Evolutionary conservation across 2,797 vertebrate species (phyloP).

Genomic region (Staurois parvus): DNA sequence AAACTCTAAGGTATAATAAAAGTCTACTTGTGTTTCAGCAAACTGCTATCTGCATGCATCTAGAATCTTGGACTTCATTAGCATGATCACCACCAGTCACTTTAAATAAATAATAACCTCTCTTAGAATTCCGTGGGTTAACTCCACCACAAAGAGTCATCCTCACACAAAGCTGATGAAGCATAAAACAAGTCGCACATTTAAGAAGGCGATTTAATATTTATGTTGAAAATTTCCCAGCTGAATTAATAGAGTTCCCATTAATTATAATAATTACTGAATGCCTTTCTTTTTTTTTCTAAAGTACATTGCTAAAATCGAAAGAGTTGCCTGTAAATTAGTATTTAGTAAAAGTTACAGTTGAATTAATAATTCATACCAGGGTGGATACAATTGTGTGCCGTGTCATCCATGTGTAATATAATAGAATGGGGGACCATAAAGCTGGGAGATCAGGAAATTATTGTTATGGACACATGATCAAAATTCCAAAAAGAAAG

Average conservation of each 20-base stretch:
- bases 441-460: no score
- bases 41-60: conserved; percentile 3
- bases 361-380: conserved; percentile 43
- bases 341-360: conserved; percentile 40
- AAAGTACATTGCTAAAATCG: conserved; percentile 36
- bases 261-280: conserved; percentile 52
- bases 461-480: no score
- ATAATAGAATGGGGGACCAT: no score
- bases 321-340: conserved; percentile 33
- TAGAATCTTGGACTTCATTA: conserved; percentile 28
- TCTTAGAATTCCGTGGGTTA: conserved; percentile 16
- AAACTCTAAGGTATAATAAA: conserved; percentile 10
- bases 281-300: not conserved
- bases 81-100: conserved; percentile 25
- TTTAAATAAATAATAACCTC: conserved; percentile 39
- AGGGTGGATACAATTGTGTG: not conserved
- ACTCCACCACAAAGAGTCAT: conserved; percentile 26
- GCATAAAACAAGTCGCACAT: conserved; percentile 32
- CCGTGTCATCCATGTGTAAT: not conserved
- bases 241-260: conserved; percentile 53
- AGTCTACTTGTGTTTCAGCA: conserved; percentile 1
- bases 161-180: conserved; percentile 21
- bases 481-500: no score
- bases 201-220: conserved; percentile 38
- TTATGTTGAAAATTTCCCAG: conserved; percentile 45